A percentile compares a stretch with the other conserved stretches of the same genome.
Evolutionary conservation across 2,113 vertebrate species (phyloP).

Genomic region (Scortum barcoo): DNA sequence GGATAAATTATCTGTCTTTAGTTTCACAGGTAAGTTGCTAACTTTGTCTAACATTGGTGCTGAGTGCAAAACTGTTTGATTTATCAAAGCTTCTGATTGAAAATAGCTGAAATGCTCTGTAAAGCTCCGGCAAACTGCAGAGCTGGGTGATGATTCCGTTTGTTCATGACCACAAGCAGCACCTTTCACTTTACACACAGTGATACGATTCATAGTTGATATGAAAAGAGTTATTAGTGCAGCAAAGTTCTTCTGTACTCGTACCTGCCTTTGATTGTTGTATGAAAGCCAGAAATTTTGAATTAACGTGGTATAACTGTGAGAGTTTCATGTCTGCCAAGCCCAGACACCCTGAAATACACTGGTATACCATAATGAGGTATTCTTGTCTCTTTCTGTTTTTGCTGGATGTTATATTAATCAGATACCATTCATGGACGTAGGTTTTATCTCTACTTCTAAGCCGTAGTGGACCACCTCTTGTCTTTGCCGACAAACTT

Average conservation of each 20-base stretch:
- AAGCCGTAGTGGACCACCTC: no score
- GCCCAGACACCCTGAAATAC: no score
- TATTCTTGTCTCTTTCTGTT: background rate
- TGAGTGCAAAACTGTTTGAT: no score
- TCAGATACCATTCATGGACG: no score
- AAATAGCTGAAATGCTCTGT: background rate
- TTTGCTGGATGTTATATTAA: background rate
- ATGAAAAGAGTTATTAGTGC: background rate
- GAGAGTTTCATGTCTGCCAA: no score
- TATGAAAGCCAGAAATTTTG: background rate
- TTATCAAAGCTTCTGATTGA: no score
- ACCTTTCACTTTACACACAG: background rate
- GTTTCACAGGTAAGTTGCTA: no score
- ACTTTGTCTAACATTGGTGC: no score
- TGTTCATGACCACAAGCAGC: background rate
- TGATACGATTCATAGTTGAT: background rate
- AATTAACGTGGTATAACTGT: no score
- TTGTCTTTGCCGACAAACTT: no score
- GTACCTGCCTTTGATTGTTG: background rate
- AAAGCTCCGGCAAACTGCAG: background rate
- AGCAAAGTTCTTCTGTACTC: background rate
- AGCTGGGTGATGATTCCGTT: background rate
- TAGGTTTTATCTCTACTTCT: no score
- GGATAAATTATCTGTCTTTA: no score
- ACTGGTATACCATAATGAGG: background rate